Base-by-base conservation (phyloP, 1,140 invertebrate species). In the Eciton burchellii region DNA sequence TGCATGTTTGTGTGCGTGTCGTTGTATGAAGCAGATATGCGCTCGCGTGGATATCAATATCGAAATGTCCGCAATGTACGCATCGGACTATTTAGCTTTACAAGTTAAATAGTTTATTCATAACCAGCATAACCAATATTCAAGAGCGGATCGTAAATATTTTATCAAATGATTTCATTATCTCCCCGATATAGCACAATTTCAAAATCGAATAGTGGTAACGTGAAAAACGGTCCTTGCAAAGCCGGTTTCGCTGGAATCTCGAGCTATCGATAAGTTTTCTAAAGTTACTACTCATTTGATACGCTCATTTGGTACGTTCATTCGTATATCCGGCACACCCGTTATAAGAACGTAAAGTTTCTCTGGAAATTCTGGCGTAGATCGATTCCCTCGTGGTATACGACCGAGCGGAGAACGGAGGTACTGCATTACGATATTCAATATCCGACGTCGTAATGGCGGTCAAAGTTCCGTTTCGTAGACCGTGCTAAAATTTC, bases 381-480 rank as follows among this genome's bases (percentile, higher is more conserved):
- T 87, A 86, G 72, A 81, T 63, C 82, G 70, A 52, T 68, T 41
- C 29, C 60, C 52, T 41, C 6, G n/a, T 57, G 65, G 43, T 83
- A 79, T 68, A 83, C 54, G 66, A 66, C 11, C 81, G 45, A 54
- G 47, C 56, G n/a, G n/a, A 52, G 57, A 73, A 73, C 84, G 82
- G 49, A 74, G 85, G 82, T 60, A 71, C 56, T 49, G 84, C 86
- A 85, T 88, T 88, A 85, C 87, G 84, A 88, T 88, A 88, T 88
- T 88, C 87, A 88, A 88, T 88, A 88, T 83, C 83, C 86, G 81
- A 74, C 73, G 65, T 82, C 81, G 86, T 88, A 88, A 88, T 86
- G 76, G 86, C 76, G 87, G 87, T 86, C 87, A 86, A 88, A 88
- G 84, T 88, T 88, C 86, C 86, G 84, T 87, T 76, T 63, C 56